Conservation (phyloP, 2,888 invertebrate species). For the Drosophila stalkeri region DNA sequence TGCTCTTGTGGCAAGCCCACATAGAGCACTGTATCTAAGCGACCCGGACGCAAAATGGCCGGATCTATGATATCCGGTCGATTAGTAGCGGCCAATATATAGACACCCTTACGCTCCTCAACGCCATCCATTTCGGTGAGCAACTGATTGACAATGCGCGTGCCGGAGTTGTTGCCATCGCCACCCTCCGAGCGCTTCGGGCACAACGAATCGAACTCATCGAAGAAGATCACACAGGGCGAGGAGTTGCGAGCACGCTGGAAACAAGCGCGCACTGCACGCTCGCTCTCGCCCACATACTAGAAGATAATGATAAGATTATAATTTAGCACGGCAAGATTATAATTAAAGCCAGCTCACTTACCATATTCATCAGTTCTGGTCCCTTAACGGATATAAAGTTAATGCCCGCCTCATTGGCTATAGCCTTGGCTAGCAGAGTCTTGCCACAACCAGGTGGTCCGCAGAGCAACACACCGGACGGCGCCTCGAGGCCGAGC, state of each 20-base stretch:
- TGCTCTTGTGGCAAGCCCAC: conserved; percentile 93
- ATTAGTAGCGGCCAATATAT: conserved; percentile 98
- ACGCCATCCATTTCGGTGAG: conserved; percentile 99
- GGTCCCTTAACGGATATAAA: conserved; percentile 99
- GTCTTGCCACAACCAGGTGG: conserved; percentile 99
- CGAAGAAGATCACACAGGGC: conserved; percentile 99
- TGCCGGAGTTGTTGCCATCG: conserved; percentile 90
- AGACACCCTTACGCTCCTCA: conserved; percentile 95
- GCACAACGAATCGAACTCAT: conserved; percentile 98
- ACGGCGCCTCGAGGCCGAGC: conserved; percentile 92
- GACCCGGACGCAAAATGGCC: conserved; percentile 94
- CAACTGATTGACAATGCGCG: conserved; percentile 97
- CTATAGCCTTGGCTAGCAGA: conserved; percentile 98
- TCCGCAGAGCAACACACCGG: conserved; percentile 97
- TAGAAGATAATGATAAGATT: conserved; percentile 78
- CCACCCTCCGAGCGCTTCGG: conserved; percentile 92
- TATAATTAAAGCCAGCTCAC: conserved; percentile 25
- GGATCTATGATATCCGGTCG: conserved; percentile 98
- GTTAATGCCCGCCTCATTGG: conserved; percentile 99
- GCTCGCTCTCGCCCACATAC: conserved; percentile 99
- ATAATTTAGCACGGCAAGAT: background rate
- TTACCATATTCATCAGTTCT: conserved; percentile 97
- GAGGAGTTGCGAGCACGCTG: conserved; percentile 96
- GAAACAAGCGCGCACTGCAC: conserved; percentile 98
- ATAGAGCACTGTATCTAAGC: conserved; percentile 95